Base-by-base conservation (phyloP, 2,888 invertebrate genomes). In the Amiota mariae region DNA sequence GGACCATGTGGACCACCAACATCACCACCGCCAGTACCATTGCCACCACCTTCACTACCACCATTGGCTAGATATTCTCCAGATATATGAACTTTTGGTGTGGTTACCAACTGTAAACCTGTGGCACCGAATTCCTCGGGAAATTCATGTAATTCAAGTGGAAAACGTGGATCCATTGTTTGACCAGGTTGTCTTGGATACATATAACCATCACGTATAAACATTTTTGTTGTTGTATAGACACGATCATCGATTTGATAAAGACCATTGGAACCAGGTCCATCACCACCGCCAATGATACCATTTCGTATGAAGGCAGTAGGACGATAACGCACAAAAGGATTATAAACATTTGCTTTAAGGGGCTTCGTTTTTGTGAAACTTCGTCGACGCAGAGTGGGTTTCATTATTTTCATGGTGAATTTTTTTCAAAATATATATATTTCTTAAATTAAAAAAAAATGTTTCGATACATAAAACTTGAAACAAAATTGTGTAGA, bases 151-250 rank as follows among this genome's bases (percentile, higher is more conserved):
- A 89, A 75, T 73, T 89, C 89, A 70, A 89, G 87, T 47, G 89
- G 89, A 61, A 82, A 88, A 15, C 89, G 85, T 11, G 88, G 89
- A 81, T 89, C 89, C 88, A 88, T 88, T 3, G 83, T 64, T 71
- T 89, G 89, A 6, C 89, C 89, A 12, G 89, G 85, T 71, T 89
- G 89, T 4, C 89, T 87, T 1, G 89, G 89, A 79, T 89, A 89
- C 89, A 89, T 89, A 75, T 88, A 89, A 56, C 85, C 88, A 71
- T 89, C 89, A 72, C 89, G 89, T 48, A 89, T 78, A 76, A 87
- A 89, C 89, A 89, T 87, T 82, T 89, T 88, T 61, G 81, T 85
- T 47, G 88, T 88, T 9, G 89, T 89, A 71, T 89, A 89, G 54
- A 89, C 85, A 56, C 88, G 88, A 84, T 89, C 89, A 63, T 89